A percentile compares a stretch with the other conserved stretches of the same genome.
Evolutionary conservation across 92 coral and sea anemone species (phyloP).

Genomic region (Actinostola sp.): DNA sequence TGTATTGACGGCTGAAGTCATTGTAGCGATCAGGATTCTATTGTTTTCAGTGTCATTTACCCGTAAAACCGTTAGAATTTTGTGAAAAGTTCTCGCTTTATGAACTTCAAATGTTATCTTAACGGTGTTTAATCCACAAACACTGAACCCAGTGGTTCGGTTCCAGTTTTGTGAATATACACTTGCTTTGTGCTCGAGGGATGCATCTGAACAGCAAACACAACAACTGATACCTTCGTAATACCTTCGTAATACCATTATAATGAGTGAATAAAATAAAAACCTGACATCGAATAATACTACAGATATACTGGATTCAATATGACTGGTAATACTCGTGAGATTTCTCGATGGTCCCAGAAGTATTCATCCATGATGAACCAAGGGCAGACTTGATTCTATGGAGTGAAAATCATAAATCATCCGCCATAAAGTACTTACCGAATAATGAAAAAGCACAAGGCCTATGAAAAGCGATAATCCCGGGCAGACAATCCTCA

Average conservation of each 20-base stretch:
- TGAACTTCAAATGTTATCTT: neutral
- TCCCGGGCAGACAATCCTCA: slow-evolving; percentile 98
- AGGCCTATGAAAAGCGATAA: slow-evolving; percentile 92
- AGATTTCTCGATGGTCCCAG: neutral
- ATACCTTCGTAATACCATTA: too few species aligned
- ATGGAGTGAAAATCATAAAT: neutral
- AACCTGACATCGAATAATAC: too few species aligned
- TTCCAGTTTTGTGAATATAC: neutral
- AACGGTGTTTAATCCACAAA: slow-evolving; percentile 8
- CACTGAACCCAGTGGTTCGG: slow-evolving; percentile 11
- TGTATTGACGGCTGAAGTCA: slow-evolving; percentile 22
- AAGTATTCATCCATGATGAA: slow-evolving; percentile 24
- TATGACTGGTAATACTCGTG: neutral
- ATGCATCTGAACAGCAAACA: too few species aligned
- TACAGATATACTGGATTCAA: too few species aligned
- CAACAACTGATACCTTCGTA: too few species aligned
- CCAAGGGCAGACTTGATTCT: neutral
- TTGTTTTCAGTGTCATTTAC: slow-evolving; percentile 47
- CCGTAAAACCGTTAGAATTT: slow-evolving; percentile 21
- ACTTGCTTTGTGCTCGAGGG: too few species aligned
- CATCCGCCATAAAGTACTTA: slow-evolving; percentile 58
- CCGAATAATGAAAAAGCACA: slow-evolving; percentile 88
- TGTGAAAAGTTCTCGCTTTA: slow-evolving; percentile 9
- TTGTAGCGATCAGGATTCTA: slow-evolving; percentile 41
- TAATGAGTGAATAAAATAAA: neutral